A percentile compares a stretch with the other conserved stretches of the same genome.
Evolutionary conservation across 2,113 vertebrate genomes (phyloP).

Genomic region (Monopterus albus): DNA sequence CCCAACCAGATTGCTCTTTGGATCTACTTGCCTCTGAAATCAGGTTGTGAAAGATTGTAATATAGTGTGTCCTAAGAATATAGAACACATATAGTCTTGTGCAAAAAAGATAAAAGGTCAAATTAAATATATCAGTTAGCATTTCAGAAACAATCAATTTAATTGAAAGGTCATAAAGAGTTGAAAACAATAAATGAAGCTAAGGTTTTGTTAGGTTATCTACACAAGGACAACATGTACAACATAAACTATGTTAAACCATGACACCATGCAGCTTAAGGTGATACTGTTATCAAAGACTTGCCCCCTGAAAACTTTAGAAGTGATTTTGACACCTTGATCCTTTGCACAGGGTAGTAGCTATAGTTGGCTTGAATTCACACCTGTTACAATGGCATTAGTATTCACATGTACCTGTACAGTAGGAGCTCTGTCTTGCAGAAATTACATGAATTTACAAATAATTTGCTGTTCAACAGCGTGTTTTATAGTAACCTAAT

Average conservation of each 20-base stretch:
- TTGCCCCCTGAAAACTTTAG: background rate
- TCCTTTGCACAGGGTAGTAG: no score
- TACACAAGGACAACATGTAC: background rate
- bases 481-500: background rate
- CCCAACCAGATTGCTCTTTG: slow-evolving; percentile 72
- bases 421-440: no score
- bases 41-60: slow-evolving; percentile 23
- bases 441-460: no score
- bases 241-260: background rate
- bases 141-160: background rate
- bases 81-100: no score
- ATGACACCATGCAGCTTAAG: background rate
- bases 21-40: slow-evolving; percentile 45
- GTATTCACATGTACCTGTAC: no score
- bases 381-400: no score
- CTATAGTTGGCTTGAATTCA: no score
- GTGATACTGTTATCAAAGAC: background rate
- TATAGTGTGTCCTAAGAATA: background rate
- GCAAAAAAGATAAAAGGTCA: no score
- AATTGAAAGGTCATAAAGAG: background rate
- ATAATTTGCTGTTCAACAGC: no score
- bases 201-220: background rate
- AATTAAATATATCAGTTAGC: background rate
- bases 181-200: no score
- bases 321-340: background rate